Evolutionary conservation across 2,113 vertebrate species (phyloP), one percentile per base, ranked within the genome.

Genomic region (Nothobranchius furzeri): DNA sequence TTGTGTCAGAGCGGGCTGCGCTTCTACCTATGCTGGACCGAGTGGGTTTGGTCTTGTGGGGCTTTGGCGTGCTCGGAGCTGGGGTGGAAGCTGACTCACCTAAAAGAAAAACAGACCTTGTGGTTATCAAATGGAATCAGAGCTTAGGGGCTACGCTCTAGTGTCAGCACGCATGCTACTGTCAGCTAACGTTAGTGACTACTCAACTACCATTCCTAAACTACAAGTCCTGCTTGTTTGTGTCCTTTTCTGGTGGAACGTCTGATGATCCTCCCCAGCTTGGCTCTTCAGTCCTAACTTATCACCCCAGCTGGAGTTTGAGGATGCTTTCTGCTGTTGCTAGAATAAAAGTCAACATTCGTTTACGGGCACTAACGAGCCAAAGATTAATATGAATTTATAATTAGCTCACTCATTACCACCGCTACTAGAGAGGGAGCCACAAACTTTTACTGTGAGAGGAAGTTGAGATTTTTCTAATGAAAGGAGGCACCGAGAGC

Each of bases 71-170:
- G 89, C 82, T 68, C 90, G 92, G 65, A 89, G 87, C 79, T 87
- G 76, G 87, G 88, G 85, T 90, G 87, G 78, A 77, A 84, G 83
- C 78, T 75, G 78, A 90, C 79, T 90, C 76, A 75, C 90, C 94
- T 95, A 93, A 76, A 92, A 88, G 85, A 82, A 87, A 94, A 65
- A 94, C 81, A 92, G 7, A 89, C 48, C 76, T 83, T 76, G 58
- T 76, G 72, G 70, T 90, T 86, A 89, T 73, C 48, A 68, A 49
- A n/a, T 48, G 47, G 48, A 37, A 11, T 1, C 7, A n/a, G 53
- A 57, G 47, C 49, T 62, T 0, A 15, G 60, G 40, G 6, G 24
- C 77, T 81, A 82, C 9, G 0, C 2, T 71, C 85, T 82, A 85
- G 36, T 60, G 72, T 85, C 85, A 88, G 76, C 60, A 68, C 46